These are phyloP conservation scores for Bolborhynchus lineola DNA, from an alignment of 2,113 vertebrate genomes.

Conservation along the genomic window DNA sequence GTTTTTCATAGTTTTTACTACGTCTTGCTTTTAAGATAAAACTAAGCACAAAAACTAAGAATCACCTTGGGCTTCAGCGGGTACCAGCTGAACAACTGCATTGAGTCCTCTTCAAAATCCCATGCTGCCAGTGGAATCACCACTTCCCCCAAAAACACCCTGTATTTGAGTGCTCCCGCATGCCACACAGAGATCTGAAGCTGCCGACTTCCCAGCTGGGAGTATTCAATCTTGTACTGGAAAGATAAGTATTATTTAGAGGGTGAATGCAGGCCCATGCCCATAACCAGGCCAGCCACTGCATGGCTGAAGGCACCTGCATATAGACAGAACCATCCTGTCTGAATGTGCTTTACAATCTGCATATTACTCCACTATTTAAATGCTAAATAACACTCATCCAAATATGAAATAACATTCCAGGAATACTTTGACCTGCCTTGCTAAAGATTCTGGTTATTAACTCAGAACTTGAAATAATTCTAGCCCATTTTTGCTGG, in stretches of 20 bases:
- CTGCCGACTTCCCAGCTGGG: slow-evolving; percentile 75
- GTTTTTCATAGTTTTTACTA: not conserved
- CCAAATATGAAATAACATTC: not conserved
- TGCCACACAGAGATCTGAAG: slow-evolving; percentile 90
- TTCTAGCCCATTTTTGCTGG: not conserved
- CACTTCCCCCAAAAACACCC: slow-evolving; percentile 87
- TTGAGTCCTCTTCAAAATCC: slow-evolving; percentile 73
- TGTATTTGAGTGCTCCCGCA: slow-evolving; percentile 74
- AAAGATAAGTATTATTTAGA: slow-evolving; percentile 9
- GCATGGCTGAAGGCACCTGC: not conserved
- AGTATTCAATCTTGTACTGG: slow-evolving; percentile 80
- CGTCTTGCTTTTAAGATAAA: not conserved
- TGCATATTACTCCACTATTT: not conserved
- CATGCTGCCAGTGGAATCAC: slow-evolving; percentile 80
- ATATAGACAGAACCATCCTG: not conserved
- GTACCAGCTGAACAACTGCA: slow-evolving; percentile 78
- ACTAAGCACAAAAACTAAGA: not conserved
- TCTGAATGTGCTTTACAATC: not conserved
- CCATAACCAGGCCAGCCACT: not conserved
- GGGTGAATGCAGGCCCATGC: not conserved
- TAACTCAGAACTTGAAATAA: not conserved
- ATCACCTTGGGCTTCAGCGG: slow-evolving; percentile 82
- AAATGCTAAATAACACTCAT: not conserved
- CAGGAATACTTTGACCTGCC: not conserved
- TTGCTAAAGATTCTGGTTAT: not conserved